phyloP scores from a whole-genome alignment of 2,888 invertebrate species.

The Acrobasis repandana region DNA sequence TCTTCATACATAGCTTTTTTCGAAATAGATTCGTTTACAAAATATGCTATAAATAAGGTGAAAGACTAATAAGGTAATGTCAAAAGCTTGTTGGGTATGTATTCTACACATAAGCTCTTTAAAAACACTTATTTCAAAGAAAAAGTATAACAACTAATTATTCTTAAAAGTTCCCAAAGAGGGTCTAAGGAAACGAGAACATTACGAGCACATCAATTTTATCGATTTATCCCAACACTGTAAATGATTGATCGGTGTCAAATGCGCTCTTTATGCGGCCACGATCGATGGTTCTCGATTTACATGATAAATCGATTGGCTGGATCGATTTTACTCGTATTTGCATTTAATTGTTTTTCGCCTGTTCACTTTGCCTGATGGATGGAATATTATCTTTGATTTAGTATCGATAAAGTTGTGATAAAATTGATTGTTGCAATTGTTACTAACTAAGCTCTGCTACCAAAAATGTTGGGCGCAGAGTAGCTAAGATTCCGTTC shows the following conservation, averaged over 20 bases:
- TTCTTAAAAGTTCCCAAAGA: not conserved
- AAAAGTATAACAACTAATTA: too few species aligned
- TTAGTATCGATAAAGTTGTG: not conserved
- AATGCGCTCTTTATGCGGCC: slow-evolving; percentile 19
- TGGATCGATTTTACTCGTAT: slow-evolving; percentile 23
- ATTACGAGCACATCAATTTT: slow-evolving; percentile 23
- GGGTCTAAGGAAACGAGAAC: not conserved
- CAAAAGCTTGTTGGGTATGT: too few species aligned
- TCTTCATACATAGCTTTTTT: too few species aligned
- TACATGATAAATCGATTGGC: slow-evolving; percentile 31
- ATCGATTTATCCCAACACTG: slow-evolving; percentile 25
- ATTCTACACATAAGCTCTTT: too few species aligned
- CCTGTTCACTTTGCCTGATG: slow-evolving; percentile 10
- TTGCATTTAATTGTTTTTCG: slow-evolving; percentile 21
- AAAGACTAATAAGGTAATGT: too few species aligned
- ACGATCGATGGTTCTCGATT: slow-evolving; percentile 29
- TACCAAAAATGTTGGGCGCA: too few species aligned
- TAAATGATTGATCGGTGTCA: slow-evolving; percentile 51
- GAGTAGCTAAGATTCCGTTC: too few species aligned
- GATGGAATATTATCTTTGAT: slow-evolving; percentile 9
- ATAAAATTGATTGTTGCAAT: not conserved
- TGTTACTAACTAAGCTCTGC: too few species aligned
- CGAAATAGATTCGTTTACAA: too few species aligned
- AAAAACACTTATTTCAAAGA: too few species aligned
- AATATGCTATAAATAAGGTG: too few species aligned